phyloP scores from a whole-genome alignment of 1,140 invertebrate genomes.

The Rhagoletis zephyria region DNA sequence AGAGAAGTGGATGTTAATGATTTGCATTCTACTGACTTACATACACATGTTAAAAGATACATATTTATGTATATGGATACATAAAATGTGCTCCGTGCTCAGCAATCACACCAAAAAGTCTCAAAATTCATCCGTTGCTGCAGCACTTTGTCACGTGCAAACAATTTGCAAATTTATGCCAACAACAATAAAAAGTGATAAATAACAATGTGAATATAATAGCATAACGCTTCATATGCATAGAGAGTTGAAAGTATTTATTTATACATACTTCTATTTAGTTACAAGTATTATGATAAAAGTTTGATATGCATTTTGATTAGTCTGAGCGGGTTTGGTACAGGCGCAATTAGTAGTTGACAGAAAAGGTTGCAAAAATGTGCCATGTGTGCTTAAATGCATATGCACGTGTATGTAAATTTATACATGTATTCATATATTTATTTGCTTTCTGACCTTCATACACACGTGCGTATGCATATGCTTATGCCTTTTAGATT shows the following conservation, averaged over 20 bases:
- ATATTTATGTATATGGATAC: background rate
- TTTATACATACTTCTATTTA: background rate
- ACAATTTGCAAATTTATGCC: conserved; percentile 30
- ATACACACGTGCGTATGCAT: background rate
- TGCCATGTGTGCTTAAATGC: too few relatives aligned
- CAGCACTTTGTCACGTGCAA: conserved; percentile 10
- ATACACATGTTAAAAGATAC: background rate
- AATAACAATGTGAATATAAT: background rate
- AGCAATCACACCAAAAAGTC: background rate
- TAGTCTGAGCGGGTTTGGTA: too few relatives aligned
- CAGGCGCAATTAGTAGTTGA: too few relatives aligned
- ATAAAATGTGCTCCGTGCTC: background rate
- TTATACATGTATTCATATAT: too few relatives aligned
- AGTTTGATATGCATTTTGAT: too few relatives aligned
- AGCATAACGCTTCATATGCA: background rate
- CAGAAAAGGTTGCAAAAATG: too few relatives aligned
- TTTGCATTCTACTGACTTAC: background rate
- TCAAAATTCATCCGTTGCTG: background rate
- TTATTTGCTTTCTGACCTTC: too few relatives aligned
- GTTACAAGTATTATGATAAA: background rate
- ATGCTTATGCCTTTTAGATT: background rate
- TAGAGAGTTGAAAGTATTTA: background rate
- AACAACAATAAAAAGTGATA: conserved; percentile 32
- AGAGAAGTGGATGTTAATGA: background rate
- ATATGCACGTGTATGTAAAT: too few relatives aligned